phyloP scores from a whole-genome alignment of 2,797 vertebrate species.

The Chiloscyllium punctatum region DNA sequence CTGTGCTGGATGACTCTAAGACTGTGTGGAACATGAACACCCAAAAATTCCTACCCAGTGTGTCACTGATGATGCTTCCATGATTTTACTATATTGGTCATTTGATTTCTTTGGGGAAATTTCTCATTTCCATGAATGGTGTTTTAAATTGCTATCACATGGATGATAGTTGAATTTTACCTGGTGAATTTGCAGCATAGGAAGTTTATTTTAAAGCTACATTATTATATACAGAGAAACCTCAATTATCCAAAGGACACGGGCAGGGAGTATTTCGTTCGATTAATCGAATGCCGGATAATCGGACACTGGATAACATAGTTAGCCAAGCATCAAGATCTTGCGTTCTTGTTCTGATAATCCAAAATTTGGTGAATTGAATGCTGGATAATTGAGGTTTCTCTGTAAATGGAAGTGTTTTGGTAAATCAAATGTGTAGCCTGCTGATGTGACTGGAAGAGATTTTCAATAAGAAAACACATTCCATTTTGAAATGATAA shows the following conservation, averaged over 20 bases:
- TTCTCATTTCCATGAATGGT: neutral
- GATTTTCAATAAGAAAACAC: neutral
- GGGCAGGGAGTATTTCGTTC: too few species aligned
- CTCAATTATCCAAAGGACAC: too few species aligned
- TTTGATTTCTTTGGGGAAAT: neutral
- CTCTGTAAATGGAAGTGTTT: neutral
- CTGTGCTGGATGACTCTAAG: too few species aligned
- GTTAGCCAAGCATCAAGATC: too few species aligned
- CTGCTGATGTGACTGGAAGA: neutral
- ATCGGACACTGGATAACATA: too few species aligned
- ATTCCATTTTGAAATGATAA: constrained; percentile 17
- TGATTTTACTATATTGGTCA: neutral
- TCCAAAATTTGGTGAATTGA: too few species aligned
- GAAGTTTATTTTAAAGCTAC: constrained; percentile 22
- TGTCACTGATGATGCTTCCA: neutral
- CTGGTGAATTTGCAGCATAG: neutral
- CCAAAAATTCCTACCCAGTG: too few species aligned
- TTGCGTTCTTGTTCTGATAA: too few species aligned
- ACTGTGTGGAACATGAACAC: too few species aligned
- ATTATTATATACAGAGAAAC: neutral
- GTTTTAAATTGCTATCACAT: constrained; percentile 1
- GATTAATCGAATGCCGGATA: too few species aligned
- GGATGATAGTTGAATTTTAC: neutral
- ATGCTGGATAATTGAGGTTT: too few species aligned
- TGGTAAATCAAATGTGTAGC: neutral